A percentile compares a stretch with the other conserved stretches of the same genome.
These are phyloP conservation scores for Hartigia nigra DNA, from an alignment of 2,888 invertebrate genomes.

Conservation along the genomic window DNA sequence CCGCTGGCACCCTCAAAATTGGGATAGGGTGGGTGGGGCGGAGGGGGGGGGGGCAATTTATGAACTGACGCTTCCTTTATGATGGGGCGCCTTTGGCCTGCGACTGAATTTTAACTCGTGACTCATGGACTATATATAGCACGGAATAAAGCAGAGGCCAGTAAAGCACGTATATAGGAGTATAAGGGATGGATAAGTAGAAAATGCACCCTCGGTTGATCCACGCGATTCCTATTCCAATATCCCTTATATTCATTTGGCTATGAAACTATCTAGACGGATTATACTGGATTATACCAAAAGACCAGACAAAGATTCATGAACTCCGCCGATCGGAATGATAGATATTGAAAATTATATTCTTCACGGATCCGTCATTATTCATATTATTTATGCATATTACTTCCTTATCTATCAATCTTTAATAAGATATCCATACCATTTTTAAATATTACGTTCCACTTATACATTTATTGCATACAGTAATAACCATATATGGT, in stretches of 20 bases:
- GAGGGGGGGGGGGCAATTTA: constrained; percentile 52
- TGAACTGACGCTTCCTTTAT: constrained; percentile 63
- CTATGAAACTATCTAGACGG: not conserved
- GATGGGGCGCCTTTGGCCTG: constrained; percentile 54
- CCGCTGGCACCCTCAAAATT: constrained; percentile 63
- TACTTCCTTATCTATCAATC: not conserved
- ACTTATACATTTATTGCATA: not conserved
- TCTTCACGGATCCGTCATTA: not conserved
- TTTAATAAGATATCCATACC: not conserved
- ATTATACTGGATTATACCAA: not conserved
- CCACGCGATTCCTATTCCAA: not conserved
- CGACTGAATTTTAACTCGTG: constrained; percentile 62
- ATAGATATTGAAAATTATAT: not conserved
- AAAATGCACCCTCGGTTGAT: not conserved
- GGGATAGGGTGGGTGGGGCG: constrained; percentile 44
- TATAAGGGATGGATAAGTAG: not conserved
- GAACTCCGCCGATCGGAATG: not conserved
- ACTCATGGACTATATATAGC: constrained; percentile 40
- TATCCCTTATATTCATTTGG: not conserved
- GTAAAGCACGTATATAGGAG: not conserved
- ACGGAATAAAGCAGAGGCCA: not conserved
- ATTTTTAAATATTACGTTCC: not conserved
- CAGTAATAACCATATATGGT: not conserved
- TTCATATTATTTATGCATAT: not conserved
- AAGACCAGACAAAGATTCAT: not conserved